Percentiles rank a stretch among this genome's conserved stretches.
These are phyloP conservation scores for Cynopterus sphinx DNA, from an alignment of 2,797 vertebrate genomes.

Conservation along the genomic window DNA sequence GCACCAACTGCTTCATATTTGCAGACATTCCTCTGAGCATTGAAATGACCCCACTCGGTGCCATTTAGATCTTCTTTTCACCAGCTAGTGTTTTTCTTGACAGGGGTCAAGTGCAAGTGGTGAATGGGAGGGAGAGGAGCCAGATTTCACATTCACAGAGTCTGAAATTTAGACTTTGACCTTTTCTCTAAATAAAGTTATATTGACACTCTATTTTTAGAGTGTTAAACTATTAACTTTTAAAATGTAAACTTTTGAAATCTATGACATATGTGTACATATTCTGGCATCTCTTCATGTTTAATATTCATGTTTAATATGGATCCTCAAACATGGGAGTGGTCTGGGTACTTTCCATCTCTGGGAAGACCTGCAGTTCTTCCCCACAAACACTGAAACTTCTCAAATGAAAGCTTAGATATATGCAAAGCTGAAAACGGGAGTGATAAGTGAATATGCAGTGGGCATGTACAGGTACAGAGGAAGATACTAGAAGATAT, in stretches of 20 bases:
- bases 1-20: constrained; percentile 2
- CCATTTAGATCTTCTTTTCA: background rate
- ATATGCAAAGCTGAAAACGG: background rate
- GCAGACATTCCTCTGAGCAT: background rate
- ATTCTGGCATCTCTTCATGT: background rate
- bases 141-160: background rate
- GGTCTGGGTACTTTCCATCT: background rate
- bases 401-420: background rate
- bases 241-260: constrained; percentile 48
- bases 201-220: background rate
- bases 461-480: background rate
- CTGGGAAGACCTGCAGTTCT: background rate
- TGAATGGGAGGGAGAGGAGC: background rate
- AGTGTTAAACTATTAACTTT: constrained; percentile 10
- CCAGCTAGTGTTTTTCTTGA: background rate
- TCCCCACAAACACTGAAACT: background rate
- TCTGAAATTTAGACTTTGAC: background rate
- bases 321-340: background rate
- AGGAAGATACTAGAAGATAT: constrained; percentile 25
- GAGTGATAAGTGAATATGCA: background rate
- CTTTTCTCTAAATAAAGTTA: constrained; percentile 42
- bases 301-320: background rate
- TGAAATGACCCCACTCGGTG: background rate
- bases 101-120: background rate
- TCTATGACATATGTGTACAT: background rate